phyloP scores from a whole-genome alignment of 2,797 vertebrate species.

The Helostoma temminkii region DNA sequence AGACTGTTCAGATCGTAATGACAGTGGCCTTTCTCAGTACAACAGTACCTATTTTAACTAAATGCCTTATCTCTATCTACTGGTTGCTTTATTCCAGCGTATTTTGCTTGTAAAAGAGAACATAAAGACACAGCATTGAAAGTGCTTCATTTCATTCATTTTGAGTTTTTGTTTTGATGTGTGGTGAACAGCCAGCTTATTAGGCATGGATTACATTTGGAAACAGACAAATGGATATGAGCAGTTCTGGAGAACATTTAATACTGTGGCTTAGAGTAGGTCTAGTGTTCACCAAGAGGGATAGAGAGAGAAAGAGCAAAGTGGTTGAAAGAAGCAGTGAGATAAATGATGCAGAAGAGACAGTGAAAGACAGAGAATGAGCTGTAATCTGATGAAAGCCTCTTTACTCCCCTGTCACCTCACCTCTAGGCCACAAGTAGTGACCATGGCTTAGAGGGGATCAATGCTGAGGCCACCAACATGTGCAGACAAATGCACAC shows the following conservation, averaged over 20 bases:
- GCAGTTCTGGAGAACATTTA: slow-evolving; percentile 60
- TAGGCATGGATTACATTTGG: slow-evolving; percentile 8
- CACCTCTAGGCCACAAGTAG: slow-evolving; percentile 74
- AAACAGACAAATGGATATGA: slow-evolving; percentile 45
- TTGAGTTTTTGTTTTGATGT: neutral
- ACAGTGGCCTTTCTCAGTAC: no score
- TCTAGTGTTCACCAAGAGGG: slow-evolving; percentile 28
- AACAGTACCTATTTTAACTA: no score
- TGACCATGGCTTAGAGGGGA: slow-evolving; percentile 72
- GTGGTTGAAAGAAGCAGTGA: slow-evolving; percentile 60
- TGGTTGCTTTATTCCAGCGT: no score
- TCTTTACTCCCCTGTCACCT: slow-evolving; percentile 76
- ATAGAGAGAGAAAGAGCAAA: slow-evolving; percentile 28
- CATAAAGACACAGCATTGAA: no score
- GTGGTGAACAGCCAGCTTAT: neutral
- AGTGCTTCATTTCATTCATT: neutral
- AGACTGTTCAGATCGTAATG: no score
- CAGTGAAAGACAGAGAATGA: slow-evolving; percentile 68
- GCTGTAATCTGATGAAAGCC: slow-evolving; percentile 82
- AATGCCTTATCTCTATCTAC: no score
- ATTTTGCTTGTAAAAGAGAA: no score
- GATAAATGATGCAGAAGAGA: slow-evolving; percentile 54
- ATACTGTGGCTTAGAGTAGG: slow-evolving; percentile 32
- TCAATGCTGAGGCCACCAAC: slow-evolving; percentile 68
- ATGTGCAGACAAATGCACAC: slow-evolving; percentile 31